Evolutionary conservation across 1,140 invertebrate genomes (phyloP), one percentile per base, ranked within the genome.

Genomic region (Oryctes rhinoceros): DNA sequence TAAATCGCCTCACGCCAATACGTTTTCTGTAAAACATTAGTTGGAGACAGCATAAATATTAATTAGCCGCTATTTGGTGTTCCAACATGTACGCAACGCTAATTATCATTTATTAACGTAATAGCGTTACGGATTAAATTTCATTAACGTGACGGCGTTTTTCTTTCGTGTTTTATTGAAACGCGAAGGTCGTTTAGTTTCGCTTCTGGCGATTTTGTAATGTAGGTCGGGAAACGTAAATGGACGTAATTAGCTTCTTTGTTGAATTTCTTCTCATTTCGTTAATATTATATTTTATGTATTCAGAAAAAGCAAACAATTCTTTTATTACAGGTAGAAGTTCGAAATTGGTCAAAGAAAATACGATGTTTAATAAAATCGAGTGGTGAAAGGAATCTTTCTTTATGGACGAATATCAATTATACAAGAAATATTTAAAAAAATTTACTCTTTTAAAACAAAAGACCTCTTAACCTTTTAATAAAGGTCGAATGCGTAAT

Each of bases 1-100:
- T 59, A 59, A 59, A 59, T 59, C 15, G 53, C 53, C 39, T 44
- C 39, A 10, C 5, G 39, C 9, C 39, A 59, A 59, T 59, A n/a
- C 53, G 53, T 59, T n/a, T 59, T 59, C 15, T 18, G 53, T 59
- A 18, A 6, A 59, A 59, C 53, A 59, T 59, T 59, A 59, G 18
- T 18, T 59, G 53, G 53, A 59, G 53, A 59, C 53, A 59, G 53
- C n/a, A 59, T 59, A 59, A 59, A 59, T 59, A 59, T 59, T 59
- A 59, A 59, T 59, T 59, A 59, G 53, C 6, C 53, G 15, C 53
- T 59, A 59, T 59, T 18, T 59, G 18, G 15, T n/a, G 53, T 59
- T 59, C 18, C 7, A 59, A 18, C n/a, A 7, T 6, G 18, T 59
- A n/a, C 53, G 53, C 53, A 18, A 18, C 53, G 53, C 53, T 59